phyloP scores from a whole-genome alignment of 1,140 invertebrate species.

The Drosophila orosa region DNA sequence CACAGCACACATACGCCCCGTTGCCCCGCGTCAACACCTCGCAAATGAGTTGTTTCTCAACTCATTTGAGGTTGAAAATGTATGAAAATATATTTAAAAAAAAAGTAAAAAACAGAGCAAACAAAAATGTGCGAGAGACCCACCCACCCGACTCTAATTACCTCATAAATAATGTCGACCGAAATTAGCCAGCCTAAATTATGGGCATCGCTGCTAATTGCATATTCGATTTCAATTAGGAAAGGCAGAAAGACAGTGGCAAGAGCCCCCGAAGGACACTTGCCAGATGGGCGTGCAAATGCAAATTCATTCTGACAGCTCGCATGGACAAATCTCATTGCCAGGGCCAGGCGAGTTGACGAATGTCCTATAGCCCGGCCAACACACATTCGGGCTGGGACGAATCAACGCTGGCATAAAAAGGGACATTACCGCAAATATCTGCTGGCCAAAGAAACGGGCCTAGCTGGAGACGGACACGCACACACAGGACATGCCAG shows the following conservation, averaged over 20 bases:
- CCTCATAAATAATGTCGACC: conserved; percentile 67
- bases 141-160: conserved; percentile 53
- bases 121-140: conserved; percentile 4
- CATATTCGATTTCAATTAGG: conserved; percentile 77
- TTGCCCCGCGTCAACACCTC: conserved; percentile 21
- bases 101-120: background rate
- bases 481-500: conserved; percentile 9
- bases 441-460: conserved; percentile 2
- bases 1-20: conserved; percentile 46
- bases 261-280: conserved; percentile 9
- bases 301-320: conserved; percentile 68
- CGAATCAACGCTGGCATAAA: conserved; percentile 52
- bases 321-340: conserved; percentile 59
- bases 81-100: conserved; percentile 12
- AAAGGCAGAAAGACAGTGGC: conserved; percentile 1
- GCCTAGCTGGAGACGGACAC: conserved; percentile 33
- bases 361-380: conserved; percentile 43
- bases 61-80: conserved; percentile 32
- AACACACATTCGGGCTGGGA: conserved; percentile 49
- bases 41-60: conserved; percentile 33
- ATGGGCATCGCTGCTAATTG: conserved; percentile 61
- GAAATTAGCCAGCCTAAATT: conserved; percentile 35
- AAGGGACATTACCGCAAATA: conserved; percentile 48
- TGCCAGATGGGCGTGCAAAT: conserved; percentile 39
- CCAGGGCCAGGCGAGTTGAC: conserved; percentile 55